Percentiles rank a stretch among this genome's conserved stretches.
Conservation (phyloP, 2,113 vertebrate genomes). For the Galbula dea region DNA sequence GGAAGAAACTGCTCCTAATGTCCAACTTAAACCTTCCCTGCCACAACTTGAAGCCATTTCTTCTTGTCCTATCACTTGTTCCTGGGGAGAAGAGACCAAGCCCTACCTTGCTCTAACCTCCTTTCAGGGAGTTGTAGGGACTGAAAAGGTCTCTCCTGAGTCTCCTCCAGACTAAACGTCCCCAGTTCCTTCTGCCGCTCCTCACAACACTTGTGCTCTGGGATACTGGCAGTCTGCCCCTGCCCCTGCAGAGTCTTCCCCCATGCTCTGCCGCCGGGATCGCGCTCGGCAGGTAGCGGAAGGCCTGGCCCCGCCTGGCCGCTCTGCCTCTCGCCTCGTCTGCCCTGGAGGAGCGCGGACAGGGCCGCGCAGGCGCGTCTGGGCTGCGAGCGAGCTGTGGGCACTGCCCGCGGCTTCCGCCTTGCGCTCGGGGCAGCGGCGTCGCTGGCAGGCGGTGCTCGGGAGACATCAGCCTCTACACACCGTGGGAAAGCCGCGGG, state of each 20-base stretch:
- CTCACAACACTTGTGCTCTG: too few relatives aligned
- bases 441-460: not conserved
- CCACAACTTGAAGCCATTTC: not conserved
- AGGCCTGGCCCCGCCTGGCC: rapidly evolving
- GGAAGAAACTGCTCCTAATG: not conserved
- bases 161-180: too few relatives aligned
- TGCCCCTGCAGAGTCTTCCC: too few relatives aligned
- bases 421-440: not conserved
- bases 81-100: not conserved
- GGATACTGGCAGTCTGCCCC: too few relatives aligned
- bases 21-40: not conserved
- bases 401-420: not conserved
- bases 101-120: not conserved
- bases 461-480: not conserved
- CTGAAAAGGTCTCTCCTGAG: too few relatives aligned
- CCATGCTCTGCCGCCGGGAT: too few relatives aligned
- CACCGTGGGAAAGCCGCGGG: not conserved
- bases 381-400: not conserved
- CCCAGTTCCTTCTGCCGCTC: too few relatives aligned
- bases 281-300: not conserved
- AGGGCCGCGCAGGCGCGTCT: not conserved
- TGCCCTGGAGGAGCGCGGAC: not conserved
- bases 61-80: not conserved
- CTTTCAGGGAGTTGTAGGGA: not conserved
- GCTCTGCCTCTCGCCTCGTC: not conserved